Conservation (phyloP, 2,113 vertebrate genomes). For the Lepus timidus region DNA sequence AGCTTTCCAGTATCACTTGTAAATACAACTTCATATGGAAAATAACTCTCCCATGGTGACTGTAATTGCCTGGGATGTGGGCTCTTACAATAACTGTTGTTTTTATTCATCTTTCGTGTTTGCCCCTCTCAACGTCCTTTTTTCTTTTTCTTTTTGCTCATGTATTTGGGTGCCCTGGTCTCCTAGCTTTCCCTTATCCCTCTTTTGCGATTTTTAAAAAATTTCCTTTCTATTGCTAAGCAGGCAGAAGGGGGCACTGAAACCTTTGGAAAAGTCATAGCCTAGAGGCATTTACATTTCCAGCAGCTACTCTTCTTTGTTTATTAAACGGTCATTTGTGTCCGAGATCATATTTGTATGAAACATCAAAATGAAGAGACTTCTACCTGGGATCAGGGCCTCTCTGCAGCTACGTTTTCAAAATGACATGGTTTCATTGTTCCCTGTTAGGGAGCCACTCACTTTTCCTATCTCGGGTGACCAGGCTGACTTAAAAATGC, state of each 20-base stretch:
- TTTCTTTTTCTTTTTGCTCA: not conserved
- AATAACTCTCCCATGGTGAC: not conserved
- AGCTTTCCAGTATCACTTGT: constrained; percentile 3
- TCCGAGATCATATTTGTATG: constrained; percentile 55
- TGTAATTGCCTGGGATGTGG: not conserved
- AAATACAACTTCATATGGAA: constrained; percentile 49
- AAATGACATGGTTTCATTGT: constrained; percentile 39
- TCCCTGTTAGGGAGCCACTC: constrained; percentile 46
- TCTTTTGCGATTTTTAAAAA: not conserved
- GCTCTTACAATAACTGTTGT: not conserved
- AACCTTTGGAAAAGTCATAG: constrained; percentile 6
- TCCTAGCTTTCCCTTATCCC: not conserved
- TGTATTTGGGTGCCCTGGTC: not conserved
- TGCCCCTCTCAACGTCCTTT: not conserved
- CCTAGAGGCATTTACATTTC: constrained; percentile 57
- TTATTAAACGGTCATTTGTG: constrained; percentile 60
- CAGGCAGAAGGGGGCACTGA: constrained; percentile 19
- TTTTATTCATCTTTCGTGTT: constrained; percentile 1
- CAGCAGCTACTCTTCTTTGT: constrained; percentile 40
- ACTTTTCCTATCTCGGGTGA: constrained; percentile 25
- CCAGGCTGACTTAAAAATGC: constrained; percentile 5
- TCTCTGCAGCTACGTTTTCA: constrained; percentile 57
- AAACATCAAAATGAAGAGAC: constrained; percentile 69
- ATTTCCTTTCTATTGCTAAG: constrained; percentile 62
- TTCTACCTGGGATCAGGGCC: constrained; percentile 23